Evolutionary conservation across 2,888 invertebrate species (phyloP).

Genomic region (Campoletis raptor): DNA sequence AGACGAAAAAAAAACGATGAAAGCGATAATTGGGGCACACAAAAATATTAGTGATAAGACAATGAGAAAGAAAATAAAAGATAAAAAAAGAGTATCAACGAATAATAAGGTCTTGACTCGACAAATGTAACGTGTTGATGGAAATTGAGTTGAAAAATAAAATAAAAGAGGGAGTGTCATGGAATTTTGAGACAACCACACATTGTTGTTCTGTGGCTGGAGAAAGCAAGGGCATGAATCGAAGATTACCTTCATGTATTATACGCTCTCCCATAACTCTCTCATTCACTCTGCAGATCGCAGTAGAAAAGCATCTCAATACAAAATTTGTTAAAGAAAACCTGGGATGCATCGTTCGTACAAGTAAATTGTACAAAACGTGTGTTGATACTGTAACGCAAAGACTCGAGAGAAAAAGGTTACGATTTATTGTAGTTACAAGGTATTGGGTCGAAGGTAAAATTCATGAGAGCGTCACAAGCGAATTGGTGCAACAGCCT

Average conservation of each 20-base stretch:
- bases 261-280: conserved; percentile 46
- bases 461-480: neutral
- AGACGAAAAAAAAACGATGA: neutral
- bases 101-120: neutral
- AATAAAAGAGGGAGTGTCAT: conserved; percentile 74
- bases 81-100: neutral
- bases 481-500: neutral
- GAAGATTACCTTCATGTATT: conserved; percentile 54
- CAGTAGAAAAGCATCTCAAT: conserved; percentile 38
- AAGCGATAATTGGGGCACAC: neutral
- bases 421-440: conserved; percentile 28
- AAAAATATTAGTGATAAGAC: conserved; percentile 22
- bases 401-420: conserved; percentile 36
- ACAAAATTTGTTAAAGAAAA: conserved; percentile 34
- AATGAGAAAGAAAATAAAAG: conserved; percentile 61
- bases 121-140: neutral
- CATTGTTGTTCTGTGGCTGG: conserved; percentile 39
- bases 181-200: conserved; percentile 75
- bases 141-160: conserved; percentile 19
- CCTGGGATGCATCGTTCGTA: neutral
- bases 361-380: neutral
- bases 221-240: conserved; percentile 77
- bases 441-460: neutral
- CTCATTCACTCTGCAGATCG: conserved; percentile 33
- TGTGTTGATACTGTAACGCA: conserved; percentile 6